Evolutionary conservation across 2,888 invertebrate species (phyloP).

Genomic region (Euclidia mi): DNA sequence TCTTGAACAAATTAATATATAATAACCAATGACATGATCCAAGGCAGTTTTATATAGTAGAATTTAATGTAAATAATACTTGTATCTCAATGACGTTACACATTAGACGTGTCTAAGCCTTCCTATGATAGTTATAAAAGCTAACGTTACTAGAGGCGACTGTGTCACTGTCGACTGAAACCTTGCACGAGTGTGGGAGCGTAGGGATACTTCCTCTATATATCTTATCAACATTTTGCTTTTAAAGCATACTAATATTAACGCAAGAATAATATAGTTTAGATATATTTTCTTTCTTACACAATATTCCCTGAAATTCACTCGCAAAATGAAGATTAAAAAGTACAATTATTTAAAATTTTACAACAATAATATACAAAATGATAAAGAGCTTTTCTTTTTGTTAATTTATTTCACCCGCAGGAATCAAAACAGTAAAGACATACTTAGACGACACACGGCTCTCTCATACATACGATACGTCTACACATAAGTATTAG

Average conservation of each 20-base stretch:
- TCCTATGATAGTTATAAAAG: conserved; percentile 67
- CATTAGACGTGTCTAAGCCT: conserved; percentile 52
- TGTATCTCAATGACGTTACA: conserved; percentile 61
- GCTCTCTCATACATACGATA: conserved; percentile 43
- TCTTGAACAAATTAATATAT: conserved; percentile 42
- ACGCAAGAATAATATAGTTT: conserved; percentile 41
- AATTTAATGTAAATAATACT: conserved; percentile 75
- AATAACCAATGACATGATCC: conserved; percentile 52
- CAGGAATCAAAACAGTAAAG: conserved; percentile 29
- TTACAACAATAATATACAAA: conserved; percentile 33
- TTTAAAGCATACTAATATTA: conserved; percentile 67
- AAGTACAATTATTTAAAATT: conserved; percentile 6
- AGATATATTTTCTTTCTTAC: conserved; percentile 29
- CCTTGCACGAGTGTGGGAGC: conserved; percentile 75
- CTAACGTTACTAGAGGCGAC: conserved; percentile 69
- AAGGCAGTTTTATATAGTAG: conserved; percentile 56
- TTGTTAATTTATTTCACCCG: conserved; percentile 24
- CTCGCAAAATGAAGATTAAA: conserved; percentile 20
- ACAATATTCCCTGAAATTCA: conserved; percentile 26
- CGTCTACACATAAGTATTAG: not conserved
- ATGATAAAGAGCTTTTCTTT: conserved; percentile 1
- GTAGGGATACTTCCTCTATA: conserved; percentile 74
- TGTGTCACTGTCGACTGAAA: too few relatives aligned
- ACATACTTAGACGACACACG: conserved; percentile 26
- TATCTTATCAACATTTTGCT: conserved; percentile 62